Conservation (phyloP, 2,797 vertebrate species). For the Spondyliosoma cantharus region DNA sequence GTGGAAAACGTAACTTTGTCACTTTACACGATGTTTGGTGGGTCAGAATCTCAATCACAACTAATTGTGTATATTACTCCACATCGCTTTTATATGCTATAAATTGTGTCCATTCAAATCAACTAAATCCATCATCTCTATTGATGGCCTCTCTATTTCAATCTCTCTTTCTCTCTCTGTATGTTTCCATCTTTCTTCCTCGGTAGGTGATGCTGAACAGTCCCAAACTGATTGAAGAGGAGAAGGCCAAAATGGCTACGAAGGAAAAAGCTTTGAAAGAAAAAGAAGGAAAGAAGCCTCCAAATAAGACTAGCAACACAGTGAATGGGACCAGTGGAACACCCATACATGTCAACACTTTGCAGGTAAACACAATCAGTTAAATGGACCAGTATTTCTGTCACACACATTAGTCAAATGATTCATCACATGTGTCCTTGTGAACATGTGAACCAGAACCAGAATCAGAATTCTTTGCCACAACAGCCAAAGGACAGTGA, state of each 20-base stretch:
- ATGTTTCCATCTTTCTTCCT: neutral
- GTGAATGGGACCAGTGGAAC: slow-evolving; percentile 95
- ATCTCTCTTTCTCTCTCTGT: too few species aligned
- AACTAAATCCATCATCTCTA: neutral
- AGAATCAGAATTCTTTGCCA: too few species aligned
- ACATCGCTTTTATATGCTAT: neutral
- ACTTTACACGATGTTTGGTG: too few species aligned
- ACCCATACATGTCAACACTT: slow-evolving; percentile 93
- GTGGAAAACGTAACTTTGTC: too few species aligned
- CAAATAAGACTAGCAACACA: slow-evolving; percentile 90
- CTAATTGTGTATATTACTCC: neutral
- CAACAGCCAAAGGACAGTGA: too few species aligned
- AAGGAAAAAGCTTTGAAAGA: slow-evolving; percentile 88
- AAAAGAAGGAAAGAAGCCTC: slow-evolving; percentile 85
- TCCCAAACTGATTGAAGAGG: slow-evolving; percentile 92
- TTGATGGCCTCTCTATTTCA: neutral
- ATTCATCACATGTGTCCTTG: neutral
- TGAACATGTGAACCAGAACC: too few species aligned
- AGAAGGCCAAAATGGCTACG: slow-evolving; percentile 91
- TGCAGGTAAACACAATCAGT: slow-evolving; percentile 86
- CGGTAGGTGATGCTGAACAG: slow-evolving; percentile 92
- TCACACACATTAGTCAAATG: neutral
- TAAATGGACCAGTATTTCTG: neutral
- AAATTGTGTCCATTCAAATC: neutral
- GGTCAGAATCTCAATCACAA: too few species aligned